Base-by-base conservation (phyloP, 1,140 invertebrate species). In the Octopus bimaculoides region DNA sequence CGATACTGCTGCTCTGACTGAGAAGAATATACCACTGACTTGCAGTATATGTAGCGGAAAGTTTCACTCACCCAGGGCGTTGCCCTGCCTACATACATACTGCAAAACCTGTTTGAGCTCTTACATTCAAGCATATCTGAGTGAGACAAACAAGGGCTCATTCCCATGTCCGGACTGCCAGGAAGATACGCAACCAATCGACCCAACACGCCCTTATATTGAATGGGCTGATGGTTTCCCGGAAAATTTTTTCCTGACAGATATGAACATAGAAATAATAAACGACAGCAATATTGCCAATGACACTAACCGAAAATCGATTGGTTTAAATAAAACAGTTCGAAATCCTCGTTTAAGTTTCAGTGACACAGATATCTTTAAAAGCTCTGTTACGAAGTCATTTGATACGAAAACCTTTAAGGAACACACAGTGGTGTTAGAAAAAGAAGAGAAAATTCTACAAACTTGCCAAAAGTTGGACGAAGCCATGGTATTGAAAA, bases 71-170 rank as follows among this genome's bases (percentile, higher is more conserved):
- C 74, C 74, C 52, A 52, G 74, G 41, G 74, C 74, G 26, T 53
- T 75, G 74, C 74, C 74, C 52, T 75, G 74, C 74, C 74, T 75
- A 53, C 74, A 75, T 52, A 75, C 74, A 20, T 75, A 41, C 20
- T 75, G 74, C 7, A 75, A 53, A 75, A 53, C 26, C 74, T 75
- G 74, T 53, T 53, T 75, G 74, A 75, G 41, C 14, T n/a, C 52
- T 41, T 75, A 75, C 17, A 75, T 75, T 52, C 74, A 75, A 53
- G 52, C 26, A 9, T 14, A 75, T 14, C 41, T 53, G 8, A 14
- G 20, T 17, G 74, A 52, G 74, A 17, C 14, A 14, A 52, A 52
- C 41, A 75, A 12, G 26, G 74, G 17, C 52, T 75, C 74, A 1
- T 75, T 75, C 52, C 74, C 74, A 41, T 75, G 74, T 52, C 74